Base-by-base conservation (phyloP, 2,113 vertebrate genomes). In the Gobio gobio region DNA sequence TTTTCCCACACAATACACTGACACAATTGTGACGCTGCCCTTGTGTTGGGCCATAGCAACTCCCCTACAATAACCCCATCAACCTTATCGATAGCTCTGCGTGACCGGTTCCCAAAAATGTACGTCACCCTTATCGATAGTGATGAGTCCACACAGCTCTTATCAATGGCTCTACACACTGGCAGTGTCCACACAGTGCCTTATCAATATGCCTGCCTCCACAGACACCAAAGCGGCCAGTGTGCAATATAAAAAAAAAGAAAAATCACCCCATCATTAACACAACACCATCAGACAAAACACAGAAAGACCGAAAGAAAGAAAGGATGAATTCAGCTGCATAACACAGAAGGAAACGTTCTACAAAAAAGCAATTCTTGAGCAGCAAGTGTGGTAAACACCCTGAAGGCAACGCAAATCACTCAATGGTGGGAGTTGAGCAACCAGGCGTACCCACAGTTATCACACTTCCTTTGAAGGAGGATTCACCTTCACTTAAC, bases 191-290 rank as follows among this genome's bases (percentile, higher is more conserved):
- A 90, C 86, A 90, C 63, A 87, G 83, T 47, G 58, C 68, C 93
- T 94, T 94, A 94, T 94, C 93, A 90, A 92, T 92, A 91, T 73
- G 70, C 89, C 90, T 84, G 87, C 87, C 91, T 91, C 90, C 90
- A 89, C 90, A 91, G 89, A 90, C 92, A 92, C 89, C 84, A 88
- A 88, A 89, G 89, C 86, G 78, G 90, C 90, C 89, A 91, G 86
- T 89, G 88, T 88, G 93, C 92, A 93, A 93, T 92, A 93, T 93
- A 93, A 92, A 91, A 93, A 73, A 13, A 45, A 5, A 43, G 3
- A 68, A 40, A 54, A 47, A 74, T 93, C 92, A 93, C 87, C 74
- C 89, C 76, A 83, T 91, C 92, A 91, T 93, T 94, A 94, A 94
- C 92, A 89, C 92, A 93, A 93, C 80, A 88, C 91, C 87, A 61